phyloP scores from a whole-genome alignment of 2,113 vertebrate species.

The Lutjanus erythropterus region DNA sequence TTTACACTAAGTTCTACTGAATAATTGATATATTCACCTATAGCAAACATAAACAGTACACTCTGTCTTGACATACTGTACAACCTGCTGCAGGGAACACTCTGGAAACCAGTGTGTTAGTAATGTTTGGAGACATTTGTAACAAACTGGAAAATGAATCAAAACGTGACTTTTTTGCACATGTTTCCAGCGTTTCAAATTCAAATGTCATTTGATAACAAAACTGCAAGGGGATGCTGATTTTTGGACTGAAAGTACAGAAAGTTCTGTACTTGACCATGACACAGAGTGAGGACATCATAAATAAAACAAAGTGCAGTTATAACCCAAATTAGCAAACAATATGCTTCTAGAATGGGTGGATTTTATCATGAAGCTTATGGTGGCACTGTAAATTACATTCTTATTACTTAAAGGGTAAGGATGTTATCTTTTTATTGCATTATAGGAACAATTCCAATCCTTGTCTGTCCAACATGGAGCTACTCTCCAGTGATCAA shows the following conservation, averaged over 20 bases:
- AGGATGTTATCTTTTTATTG: too few relatives aligned
- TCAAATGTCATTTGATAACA: constrained; percentile 10
- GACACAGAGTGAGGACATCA: background rate
- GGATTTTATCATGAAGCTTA: background rate
- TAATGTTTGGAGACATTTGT: background rate
- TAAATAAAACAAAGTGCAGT: background rate
- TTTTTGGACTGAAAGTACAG: background rate
- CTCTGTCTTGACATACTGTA: background rate
- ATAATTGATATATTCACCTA: background rate
- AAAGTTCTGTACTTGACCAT: background rate
- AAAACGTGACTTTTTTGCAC: constrained; percentile 11
- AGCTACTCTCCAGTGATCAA: too few relatives aligned
- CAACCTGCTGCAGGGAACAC: background rate
- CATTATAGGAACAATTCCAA: too few relatives aligned
- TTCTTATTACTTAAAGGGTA: too few relatives aligned
- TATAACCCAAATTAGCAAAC: background rate
- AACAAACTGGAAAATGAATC: constrained; percentile 21
- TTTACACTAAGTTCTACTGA: background rate
- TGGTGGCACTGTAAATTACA: background rate
- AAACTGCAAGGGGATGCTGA: background rate
- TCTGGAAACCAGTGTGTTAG: constrained; percentile 6
- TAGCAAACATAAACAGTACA: background rate
- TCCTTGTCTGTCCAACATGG: too few relatives aligned
- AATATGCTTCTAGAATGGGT: background rate
- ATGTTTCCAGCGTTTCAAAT: constrained; percentile 5